These are phyloP conservation scores for Heterotilapia buettikoferi DNA, from an alignment of 2,113 vertebrate genomes.

Conservation along the genomic window DNA sequence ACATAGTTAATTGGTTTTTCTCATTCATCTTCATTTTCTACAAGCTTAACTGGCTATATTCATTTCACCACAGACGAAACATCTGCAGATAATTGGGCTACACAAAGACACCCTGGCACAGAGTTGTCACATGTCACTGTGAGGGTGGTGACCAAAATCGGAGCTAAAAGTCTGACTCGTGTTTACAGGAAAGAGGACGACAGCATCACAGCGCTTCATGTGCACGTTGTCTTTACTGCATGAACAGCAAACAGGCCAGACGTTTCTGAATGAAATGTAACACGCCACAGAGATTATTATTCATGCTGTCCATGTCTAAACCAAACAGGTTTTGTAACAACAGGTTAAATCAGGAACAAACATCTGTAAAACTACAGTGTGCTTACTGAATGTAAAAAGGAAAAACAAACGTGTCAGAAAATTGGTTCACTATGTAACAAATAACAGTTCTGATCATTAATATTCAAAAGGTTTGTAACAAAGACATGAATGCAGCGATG, in stretches of 20 bases:
- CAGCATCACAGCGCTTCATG: neutral
- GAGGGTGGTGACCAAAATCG: neutral
- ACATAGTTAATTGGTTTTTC: neutral
- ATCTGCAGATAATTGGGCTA: neutral
- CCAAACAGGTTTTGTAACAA: neutral
- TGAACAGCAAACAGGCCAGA: neutral
- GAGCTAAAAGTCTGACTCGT: neutral
- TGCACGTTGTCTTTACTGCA: constrained; percentile 19
- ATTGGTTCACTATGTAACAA: neutral
- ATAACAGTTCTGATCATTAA: neutral
- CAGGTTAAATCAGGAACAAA: neutral
- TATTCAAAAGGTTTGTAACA: neutral
- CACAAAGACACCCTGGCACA: neutral
- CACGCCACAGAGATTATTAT: neutral
- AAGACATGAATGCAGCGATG: neutral
- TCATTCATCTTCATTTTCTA: neutral
- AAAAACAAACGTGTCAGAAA: neutral
- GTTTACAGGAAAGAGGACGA: neutral
- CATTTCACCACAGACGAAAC: neutral
- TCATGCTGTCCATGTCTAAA: too few species aligned
- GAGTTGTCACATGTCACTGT: neutral
- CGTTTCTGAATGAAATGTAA: neutral
- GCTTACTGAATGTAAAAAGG: neutral
- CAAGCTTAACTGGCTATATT: neutral
- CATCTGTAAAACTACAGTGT: neutral